phyloP scores from a whole-genome alignment of 2,888 invertebrate genomes.

The Kuschelorhynchus macadamiae region DNA sequence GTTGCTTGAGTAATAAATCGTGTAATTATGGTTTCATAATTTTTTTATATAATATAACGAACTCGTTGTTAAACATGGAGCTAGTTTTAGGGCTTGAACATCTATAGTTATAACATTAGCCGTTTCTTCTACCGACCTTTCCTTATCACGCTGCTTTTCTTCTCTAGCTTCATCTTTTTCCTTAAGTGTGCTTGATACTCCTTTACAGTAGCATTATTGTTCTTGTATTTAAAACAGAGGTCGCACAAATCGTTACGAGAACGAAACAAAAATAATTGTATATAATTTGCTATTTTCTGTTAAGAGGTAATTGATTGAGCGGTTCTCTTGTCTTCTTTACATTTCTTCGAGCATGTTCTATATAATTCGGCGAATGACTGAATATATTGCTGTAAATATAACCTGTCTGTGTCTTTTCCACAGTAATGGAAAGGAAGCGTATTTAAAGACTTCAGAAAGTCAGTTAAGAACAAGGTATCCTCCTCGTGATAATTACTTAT shows the following conservation, averaged over 20 bases:
- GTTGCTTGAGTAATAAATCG: constrained; percentile 52
- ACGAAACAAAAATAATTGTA: constrained; percentile 27
- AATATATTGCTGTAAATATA: constrained; percentile 26
- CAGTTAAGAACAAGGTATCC: too few species aligned
- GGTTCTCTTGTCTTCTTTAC: constrained; percentile 16
- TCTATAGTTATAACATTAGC: constrained; percentile 51
- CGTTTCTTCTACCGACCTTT: constrained; percentile 28
- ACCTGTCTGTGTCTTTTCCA: background rate
- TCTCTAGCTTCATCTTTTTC: constrained; percentile 31
- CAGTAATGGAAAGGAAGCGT: too few species aligned
- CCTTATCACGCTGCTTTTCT: constrained; percentile 23
- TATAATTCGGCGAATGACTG: constrained; percentile 25
- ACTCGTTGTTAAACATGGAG: constrained; percentile 39
- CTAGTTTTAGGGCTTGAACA: constrained; percentile 47
- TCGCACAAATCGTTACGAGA: constrained; percentile 48
- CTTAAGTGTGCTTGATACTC: constrained; percentile 24
- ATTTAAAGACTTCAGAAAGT: too few species aligned
- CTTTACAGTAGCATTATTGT: constrained; percentile 32
- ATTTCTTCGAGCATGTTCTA: constrained; percentile 18
- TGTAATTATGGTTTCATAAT: constrained; percentile 57
- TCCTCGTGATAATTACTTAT: too few species aligned
- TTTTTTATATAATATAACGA: constrained; percentile 56
- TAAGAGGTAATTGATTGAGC: constrained; percentile 26
- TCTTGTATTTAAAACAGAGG: constrained; percentile 37
- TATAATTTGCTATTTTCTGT: constrained; percentile 45